Conservation (phyloP, 2,888 invertebrate species). For the Ferrisia virgata region DNA sequence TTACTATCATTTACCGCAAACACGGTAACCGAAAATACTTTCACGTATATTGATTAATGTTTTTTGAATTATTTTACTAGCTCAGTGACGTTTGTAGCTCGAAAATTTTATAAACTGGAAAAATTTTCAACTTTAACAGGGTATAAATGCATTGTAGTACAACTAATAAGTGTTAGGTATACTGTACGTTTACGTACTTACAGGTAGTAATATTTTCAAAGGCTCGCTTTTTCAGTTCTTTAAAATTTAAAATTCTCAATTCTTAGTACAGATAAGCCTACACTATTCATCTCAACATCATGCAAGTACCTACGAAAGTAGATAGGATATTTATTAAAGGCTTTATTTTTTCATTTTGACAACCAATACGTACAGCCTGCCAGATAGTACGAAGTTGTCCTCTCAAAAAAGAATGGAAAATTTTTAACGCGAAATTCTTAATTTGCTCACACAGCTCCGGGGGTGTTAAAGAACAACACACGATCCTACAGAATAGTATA, state of each 20-base stretch:
- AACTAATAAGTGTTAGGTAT: too few relatives aligned
- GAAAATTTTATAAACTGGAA: too few relatives aligned
- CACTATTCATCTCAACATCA: too few relatives aligned
- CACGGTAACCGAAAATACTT: not conserved
- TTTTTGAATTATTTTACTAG: not conserved
- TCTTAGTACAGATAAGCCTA: too few relatives aligned
- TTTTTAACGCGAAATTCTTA: conserved; percentile 6
- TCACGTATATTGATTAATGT: conserved; percentile 2
- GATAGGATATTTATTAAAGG: too few relatives aligned
- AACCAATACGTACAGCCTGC: not conserved
- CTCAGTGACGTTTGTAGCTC: too few relatives aligned
- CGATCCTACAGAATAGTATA: not conserved
- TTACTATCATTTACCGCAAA: conserved; percentile 18
- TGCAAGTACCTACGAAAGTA: not conserved
- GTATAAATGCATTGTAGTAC: too few relatives aligned
- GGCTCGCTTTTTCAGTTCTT: too few relatives aligned
- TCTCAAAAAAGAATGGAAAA: conserved; percentile 2
- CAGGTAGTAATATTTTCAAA: too few relatives aligned
- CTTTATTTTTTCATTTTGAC: not conserved
- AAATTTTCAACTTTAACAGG: too few relatives aligned
- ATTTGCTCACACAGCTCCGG: conserved; percentile 23
- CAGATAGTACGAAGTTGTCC: not conserved
- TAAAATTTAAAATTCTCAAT: too few relatives aligned
- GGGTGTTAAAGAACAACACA: conserved; percentile 23
- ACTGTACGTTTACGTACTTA: too few relatives aligned